Conservation (phyloP, 2,797 vertebrate genomes). For the Enteromius unitaeniatus region DNA sequence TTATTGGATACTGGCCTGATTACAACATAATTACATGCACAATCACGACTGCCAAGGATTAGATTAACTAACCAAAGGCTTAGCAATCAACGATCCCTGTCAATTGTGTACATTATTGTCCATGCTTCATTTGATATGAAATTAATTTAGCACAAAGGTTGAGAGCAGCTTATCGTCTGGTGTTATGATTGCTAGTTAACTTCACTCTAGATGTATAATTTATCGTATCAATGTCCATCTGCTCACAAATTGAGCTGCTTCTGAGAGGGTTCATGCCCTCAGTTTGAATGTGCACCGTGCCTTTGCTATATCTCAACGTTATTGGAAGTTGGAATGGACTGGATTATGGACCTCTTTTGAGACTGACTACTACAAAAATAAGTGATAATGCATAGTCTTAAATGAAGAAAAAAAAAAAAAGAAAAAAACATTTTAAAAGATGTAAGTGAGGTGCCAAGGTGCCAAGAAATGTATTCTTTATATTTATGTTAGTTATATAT, state of each 20-base stretch:
- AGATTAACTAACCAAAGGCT: constrained; percentile 58
- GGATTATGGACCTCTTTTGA: neutral
- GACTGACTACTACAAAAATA: neutral
- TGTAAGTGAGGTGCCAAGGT: neutral
- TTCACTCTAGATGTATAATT: constrained; percentile 34
- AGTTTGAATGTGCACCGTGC: neutral
- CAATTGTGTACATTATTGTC: constrained; percentile 55
- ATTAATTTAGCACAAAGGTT: constrained; percentile 51
- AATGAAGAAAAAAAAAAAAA: neutral
- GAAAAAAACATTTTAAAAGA: neutral
- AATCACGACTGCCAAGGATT: constrained; percentile 53
- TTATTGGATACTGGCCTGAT: constrained; percentile 52
- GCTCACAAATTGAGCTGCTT: constrained; percentile 8
- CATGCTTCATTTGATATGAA: constrained; percentile 47
- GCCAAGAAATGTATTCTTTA: neutral
- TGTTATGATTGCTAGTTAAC: constrained; percentile 32
- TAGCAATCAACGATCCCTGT: constrained; percentile 52
- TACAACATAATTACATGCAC: constrained; percentile 54
- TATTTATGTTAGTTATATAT: neutral
- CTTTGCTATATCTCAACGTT: neutral
- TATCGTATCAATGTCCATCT: constrained; percentile 18
- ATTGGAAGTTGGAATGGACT: neutral
- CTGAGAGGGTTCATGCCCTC: neutral
- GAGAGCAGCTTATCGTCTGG: constrained; percentile 34
- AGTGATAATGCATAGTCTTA: neutral